Evolutionary conservation across 2,113 vertebrate species (phyloP).

Genomic region (Neodon shergylaensis): DNA sequence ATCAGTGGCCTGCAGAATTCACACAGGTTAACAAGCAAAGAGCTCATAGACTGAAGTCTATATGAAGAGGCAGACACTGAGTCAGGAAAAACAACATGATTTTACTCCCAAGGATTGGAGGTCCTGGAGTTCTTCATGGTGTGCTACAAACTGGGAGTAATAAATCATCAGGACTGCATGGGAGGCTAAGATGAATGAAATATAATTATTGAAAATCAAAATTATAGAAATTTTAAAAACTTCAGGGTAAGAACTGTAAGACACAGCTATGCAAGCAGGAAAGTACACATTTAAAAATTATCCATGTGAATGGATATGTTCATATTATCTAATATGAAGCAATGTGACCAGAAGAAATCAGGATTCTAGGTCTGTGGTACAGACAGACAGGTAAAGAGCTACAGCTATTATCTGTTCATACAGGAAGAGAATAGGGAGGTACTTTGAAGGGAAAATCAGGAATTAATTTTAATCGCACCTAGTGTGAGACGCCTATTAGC

Average conservation of each 20-base stretch:
- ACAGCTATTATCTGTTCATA: not conserved
- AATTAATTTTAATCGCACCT: not conserved
- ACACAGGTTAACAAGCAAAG: conserved; percentile 25
- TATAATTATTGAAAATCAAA: not conserved
- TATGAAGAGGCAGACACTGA: not conserved
- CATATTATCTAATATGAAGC: too few relatives aligned
- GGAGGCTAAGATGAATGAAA: not conserved
- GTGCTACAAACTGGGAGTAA: not conserved
- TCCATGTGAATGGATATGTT: not conserved
- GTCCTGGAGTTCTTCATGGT: not conserved
- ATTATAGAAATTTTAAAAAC: not conserved
- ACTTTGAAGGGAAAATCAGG: not conserved
- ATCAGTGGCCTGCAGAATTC: not conserved
- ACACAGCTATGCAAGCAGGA: not conserved
- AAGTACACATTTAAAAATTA: not conserved
- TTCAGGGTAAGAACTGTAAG: not conserved
- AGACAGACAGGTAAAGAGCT: not conserved
- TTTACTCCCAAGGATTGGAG: not conserved
- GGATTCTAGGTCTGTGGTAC: not conserved
- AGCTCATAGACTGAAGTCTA: not conserved
- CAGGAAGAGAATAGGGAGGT: not conserved
- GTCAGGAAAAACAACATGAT: not conserved
- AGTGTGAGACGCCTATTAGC: not conserved
- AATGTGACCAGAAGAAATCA: not conserved
- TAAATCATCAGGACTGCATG: not conserved